phyloP scores from a whole-genome alignment of 1,140 invertebrate genomes.

The Caenorhabditis brenneri region DNA sequence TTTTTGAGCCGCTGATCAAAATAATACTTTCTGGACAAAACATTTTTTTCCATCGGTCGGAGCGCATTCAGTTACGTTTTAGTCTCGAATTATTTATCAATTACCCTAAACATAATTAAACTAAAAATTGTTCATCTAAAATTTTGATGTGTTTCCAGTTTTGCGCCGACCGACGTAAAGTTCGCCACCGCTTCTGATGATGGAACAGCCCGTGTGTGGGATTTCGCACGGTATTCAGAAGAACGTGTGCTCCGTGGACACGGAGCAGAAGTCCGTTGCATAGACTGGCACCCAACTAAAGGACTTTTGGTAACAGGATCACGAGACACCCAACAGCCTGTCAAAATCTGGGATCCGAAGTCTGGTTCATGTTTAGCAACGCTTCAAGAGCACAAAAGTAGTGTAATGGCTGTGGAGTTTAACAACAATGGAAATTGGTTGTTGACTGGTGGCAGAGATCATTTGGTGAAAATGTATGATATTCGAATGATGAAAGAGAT shows the following conservation, averaged over 20 bases:
- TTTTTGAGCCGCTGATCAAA: no score
- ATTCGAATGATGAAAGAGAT: conserved; percentile 85
- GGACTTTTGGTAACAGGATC: conserved; percentile 94
- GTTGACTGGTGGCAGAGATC: conserved; percentile 95
- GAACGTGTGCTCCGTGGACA: conserved; percentile 94
- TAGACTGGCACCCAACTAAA: conserved; percentile 99
- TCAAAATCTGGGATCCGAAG: conserved; percentile 99
- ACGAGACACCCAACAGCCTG: conserved; percentile 98
- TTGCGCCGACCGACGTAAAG: conserved; percentile 97
- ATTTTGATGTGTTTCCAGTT: conserved; percentile 78
- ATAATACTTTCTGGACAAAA: no score
- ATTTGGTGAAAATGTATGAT: conserved; percentile 96
- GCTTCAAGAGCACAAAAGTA: conserved; percentile 94
- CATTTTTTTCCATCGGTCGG: no score
- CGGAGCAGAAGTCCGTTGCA: conserved; percentile 98
- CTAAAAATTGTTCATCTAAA: neutral
- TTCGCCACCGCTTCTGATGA: conserved; percentile 99
- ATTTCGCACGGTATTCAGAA: conserved; percentile 94
- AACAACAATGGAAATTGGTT: conserved; percentile 99
- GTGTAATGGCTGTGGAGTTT: conserved; percentile 98
- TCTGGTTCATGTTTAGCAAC: conserved; percentile 80
- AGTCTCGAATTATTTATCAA: no score
- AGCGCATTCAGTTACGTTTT: no score
- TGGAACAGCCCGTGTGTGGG: conserved; percentile 96
- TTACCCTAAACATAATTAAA: no score